phyloP scores from a whole-genome alignment of 2,888 invertebrate species.

The Sinotaia quadrata region DNA sequence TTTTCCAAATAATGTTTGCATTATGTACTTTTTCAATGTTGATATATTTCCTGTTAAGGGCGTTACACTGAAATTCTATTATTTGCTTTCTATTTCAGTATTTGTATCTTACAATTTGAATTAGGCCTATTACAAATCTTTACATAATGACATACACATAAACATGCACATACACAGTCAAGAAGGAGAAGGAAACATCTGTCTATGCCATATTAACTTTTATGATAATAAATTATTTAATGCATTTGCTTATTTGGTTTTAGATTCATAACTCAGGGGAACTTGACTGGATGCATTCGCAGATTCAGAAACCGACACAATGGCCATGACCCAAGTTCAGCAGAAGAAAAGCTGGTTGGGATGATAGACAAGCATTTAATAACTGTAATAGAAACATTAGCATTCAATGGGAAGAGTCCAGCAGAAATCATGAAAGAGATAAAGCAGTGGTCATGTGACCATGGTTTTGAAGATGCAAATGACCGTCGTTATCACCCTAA shows the following conservation, averaged over 20 bases:
- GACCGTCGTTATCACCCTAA: background rate
- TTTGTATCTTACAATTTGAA: no score
- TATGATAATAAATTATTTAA: no score
- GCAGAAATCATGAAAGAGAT: background rate
- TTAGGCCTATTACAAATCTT: no score
- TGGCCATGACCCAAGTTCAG: background rate
- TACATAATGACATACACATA: no score
- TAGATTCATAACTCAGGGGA: background rate
- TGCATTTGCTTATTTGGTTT: background rate
- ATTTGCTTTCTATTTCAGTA: no score
- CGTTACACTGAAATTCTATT: no score
- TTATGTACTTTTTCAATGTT: no score
- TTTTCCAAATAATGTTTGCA: no score
- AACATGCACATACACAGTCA: no score
- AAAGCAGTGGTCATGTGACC: background rate
- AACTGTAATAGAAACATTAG: background rate
- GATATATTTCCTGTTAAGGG: no score
- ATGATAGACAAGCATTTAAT: background rate
- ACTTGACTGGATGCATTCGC: background rate
- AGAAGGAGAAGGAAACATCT: no score
- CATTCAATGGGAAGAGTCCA: conserved; percentile 1
- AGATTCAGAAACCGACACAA: background rate
- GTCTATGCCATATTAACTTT: no score
- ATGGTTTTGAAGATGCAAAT: background rate
- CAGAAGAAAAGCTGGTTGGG: background rate